A percentile compares a stretch with the other conserved stretches of the same genome.
phyloP scores from a whole-genome alignment of 1,140 invertebrate species.

The Nilaparvata lugens region DNA sequence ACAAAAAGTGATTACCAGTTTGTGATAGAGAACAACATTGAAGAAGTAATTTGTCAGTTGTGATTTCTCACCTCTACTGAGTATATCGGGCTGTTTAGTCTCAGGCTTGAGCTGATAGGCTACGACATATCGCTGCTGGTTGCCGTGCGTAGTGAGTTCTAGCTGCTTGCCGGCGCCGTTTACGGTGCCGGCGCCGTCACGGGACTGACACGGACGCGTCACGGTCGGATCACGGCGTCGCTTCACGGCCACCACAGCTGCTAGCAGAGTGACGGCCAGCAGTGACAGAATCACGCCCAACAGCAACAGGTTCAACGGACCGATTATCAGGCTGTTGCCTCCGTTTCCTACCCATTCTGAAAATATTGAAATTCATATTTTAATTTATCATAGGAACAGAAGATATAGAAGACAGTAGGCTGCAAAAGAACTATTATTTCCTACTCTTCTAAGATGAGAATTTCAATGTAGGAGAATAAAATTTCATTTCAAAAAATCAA shows the following conservation, averaged over 20 bases:
- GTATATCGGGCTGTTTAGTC: slow-evolving; percentile 43
- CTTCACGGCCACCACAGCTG: slow-evolving; percentile 45
- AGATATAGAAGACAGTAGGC: too few species aligned
- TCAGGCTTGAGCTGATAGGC: slow-evolving; percentile 42
- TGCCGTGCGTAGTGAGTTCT: slow-evolving; percentile 40
- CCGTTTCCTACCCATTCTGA: slow-evolving; percentile 41
- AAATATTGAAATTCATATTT: slow-evolving; percentile 25
- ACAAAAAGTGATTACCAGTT: too few species aligned
- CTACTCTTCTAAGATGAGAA: too few species aligned
- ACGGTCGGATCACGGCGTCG: slow-evolving; percentile 30
- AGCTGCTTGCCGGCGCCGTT: slow-evolving; percentile 44
- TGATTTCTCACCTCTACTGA: slow-evolving; percentile 44
- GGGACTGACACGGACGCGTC: slow-evolving; percentile 33
- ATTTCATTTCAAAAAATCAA: too few species aligned
- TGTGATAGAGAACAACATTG: too few species aligned
- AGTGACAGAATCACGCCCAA: slow-evolving; percentile 37
- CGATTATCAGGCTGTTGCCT: slow-evolving; percentile 44
- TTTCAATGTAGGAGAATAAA: too few species aligned
- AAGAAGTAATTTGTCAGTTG: too few species aligned
- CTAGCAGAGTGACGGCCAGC: slow-evolving; percentile 49
- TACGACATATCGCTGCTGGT: slow-evolving; percentile 44
- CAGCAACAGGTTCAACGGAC: slow-evolving; percentile 37
- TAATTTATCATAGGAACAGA: too few species aligned
- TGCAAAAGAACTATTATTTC: too few species aligned
- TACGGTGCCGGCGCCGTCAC: slow-evolving; percentile 36